Evolutionary conservation across 2,888 invertebrate species (phyloP).

Genomic region (Caenorhabditis auriculariae): DNA sequence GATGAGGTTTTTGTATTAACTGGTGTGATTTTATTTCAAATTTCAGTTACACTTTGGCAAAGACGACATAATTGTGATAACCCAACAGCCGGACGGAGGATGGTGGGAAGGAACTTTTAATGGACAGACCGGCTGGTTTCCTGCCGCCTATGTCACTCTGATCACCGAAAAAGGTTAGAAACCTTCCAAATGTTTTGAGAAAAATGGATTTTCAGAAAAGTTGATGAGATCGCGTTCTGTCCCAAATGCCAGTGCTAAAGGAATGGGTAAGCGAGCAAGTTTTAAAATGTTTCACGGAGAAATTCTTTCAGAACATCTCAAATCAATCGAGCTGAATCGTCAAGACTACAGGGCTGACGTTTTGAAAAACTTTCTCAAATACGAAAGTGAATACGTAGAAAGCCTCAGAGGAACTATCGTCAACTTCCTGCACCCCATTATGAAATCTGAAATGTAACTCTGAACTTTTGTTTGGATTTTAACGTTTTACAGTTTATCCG

Average conservation of each 20-base stretch:
- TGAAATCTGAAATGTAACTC: conserved; percentile 21
- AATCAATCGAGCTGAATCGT: conserved; percentile 5
- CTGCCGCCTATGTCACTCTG: conserved; percentile 42
- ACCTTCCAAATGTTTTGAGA: not conserved
- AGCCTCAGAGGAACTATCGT: conserved; percentile 30
- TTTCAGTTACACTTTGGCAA: conserved; percentile 85
- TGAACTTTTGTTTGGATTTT: not conserved
- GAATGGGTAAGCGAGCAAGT: not conserved
- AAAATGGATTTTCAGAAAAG: conserved; percentile 23
- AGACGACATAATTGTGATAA: conserved; percentile 92
- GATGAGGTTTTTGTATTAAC: conserved; percentile 76
- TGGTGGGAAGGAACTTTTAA: conserved; percentile 98
- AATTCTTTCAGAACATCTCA: not conserved
- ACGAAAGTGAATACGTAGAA: conserved; percentile 37
- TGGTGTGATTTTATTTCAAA: not conserved
- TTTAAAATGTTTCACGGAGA: not conserved
- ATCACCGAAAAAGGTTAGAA: conserved; percentile 45
- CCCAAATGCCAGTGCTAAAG: conserved; percentile 22
- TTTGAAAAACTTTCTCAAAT: conserved; percentile 14
- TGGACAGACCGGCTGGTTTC: conserved; percentile 61
- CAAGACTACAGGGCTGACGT: conserved; percentile 22
- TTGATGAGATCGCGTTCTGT: conserved; percentile 28
- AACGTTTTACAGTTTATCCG: conserved; percentile 20
- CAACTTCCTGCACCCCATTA: conserved; percentile 26
- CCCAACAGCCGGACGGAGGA: conserved; percentile 84